Evolutionary conservation across 2,113 vertebrate genomes (phyloP), one percentile per base, ranked within the genome.

Genomic region (Oplegnathus fasciatus): DNA sequence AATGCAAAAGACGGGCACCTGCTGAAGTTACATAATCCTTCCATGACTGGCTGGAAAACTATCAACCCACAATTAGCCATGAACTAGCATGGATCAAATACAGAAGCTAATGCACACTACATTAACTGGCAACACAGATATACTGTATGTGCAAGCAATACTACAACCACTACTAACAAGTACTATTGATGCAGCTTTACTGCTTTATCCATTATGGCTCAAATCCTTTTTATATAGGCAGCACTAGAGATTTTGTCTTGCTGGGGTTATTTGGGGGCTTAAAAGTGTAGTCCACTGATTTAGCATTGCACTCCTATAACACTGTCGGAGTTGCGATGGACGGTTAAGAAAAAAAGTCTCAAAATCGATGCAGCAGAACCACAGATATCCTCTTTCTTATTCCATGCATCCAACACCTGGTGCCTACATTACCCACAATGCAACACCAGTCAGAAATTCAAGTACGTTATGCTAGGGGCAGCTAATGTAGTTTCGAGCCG

Each of bases 1-100:
- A 82, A 50, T 91, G 8, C 52, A 8, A 54, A 26, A 84, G 28
- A 66, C 30, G 22, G 44, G 34, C 28, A 57, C 68, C 66, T 68
- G 82, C 24, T 34, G 40, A 52, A 64, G 37, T 26, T 61, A 13
- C 8, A 37, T 42, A 78, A 17, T 37, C 40, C 5, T 50, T 66
- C 42, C 26, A 20, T 22, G n/a, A 30, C 7, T 28, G 48, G 42
- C 40, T 46, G 9, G 15, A 20, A 67, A 17, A 61, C n/a, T 24
- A 14, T 52, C 20, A 67, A 26, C 52, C 10, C 17, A 72, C 55
- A 60, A 69, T 80, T 34, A 67, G 1, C 30, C 26, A 46, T n/a
- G 24, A 26, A 57, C 22, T 17, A 30, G 3, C 55, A 11, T 32
- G 14, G 30, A 40, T 74, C 42, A 54, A 42, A 57, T 20, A 40